A percentile compares a stretch with the other conserved stretches of the same genome.
Evolutionary conservation across 2,113 vertebrate species (phyloP).

Genomic region (Sinocyclocheilus rhinocerous): DNA sequence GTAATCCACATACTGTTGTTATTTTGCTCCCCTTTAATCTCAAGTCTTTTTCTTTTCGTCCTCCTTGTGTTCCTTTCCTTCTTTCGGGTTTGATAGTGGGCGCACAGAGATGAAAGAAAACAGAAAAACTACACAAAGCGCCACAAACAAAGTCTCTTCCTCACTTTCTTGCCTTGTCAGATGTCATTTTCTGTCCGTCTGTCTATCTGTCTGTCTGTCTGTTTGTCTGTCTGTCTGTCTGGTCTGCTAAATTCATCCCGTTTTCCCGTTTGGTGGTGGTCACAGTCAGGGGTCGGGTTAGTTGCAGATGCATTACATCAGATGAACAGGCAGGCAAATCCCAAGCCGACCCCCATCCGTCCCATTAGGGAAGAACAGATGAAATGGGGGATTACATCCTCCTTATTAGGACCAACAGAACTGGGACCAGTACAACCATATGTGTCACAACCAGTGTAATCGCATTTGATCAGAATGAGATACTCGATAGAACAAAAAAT

Average conservation of each 20-base stretch:
- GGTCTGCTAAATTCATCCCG: neutral
- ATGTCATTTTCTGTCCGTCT: constrained; percentile 16
- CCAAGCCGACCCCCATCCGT: constrained; percentile 1
- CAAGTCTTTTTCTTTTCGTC: neutral
- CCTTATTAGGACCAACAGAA: constrained; percentile 40
- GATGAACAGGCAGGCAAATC: constrained; percentile 23
- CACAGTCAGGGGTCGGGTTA: neutral
- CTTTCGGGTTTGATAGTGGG: neutral
- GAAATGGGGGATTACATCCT: constrained; percentile 48
- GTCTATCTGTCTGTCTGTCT: constrained; percentile 42
- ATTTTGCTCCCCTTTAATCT: constrained; percentile 39
- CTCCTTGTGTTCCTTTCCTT: neutral
- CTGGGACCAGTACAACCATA: constrained; percentile 34
- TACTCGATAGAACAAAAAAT: constrained; percentile 2
- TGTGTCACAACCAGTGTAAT: constrained; percentile 49
- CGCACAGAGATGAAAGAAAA: constrained; percentile 2
- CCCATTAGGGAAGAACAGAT: constrained; percentile 48
- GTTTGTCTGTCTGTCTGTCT: neutral
- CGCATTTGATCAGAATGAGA: constrained; percentile 50
- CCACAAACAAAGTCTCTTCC: constrained; percentile 50
- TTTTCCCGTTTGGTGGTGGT: neutral
- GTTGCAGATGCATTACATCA: constrained; percentile 41
- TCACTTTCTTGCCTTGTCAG: constrained; percentile 47
- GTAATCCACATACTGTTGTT: constrained; percentile 36
- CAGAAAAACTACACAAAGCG: neutral